Base-by-base conservation (phyloP, 2,797 vertebrate genomes). In the Phalloptychus januarius region DNA sequence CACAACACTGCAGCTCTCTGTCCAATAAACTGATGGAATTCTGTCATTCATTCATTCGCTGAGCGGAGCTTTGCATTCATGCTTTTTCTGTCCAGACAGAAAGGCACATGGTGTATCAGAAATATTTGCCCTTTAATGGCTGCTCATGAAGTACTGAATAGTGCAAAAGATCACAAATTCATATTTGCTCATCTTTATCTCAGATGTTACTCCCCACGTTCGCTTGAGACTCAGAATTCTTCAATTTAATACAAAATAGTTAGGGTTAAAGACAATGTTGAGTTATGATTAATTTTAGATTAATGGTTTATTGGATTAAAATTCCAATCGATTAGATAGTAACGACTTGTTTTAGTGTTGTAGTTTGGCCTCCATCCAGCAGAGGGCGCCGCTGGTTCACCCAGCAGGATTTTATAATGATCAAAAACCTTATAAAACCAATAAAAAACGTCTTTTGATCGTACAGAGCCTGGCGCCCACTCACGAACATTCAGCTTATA, bases 11-110 rank as follows among this genome's bases (percentile, higher is more conserved):
- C 48, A 65, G 42, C 74, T 71, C 33, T 58, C 58, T 50, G 42
- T 70, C 74, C 44, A 46, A 56, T 79, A 65, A 69, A 72, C 48
- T 48, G 40, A 23, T 28, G 42, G 42, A 50, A 16, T 44, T 44
- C 48, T 61, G 73, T 42, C 77, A 69, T 36, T 74, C 75, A 63
- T 52, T 10, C 77, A 50, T 11, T n/a, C n/a, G n/a, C n/a, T n/a
- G n/a, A n/a, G 25, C n/a, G 4, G 46, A 72, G 50, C 63, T 65
- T 25, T 44, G 65, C 38, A 42, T 75, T 76, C 46, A 69, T 78
- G 12, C 50, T 69, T 61, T 63, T 40, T 44, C 28, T 36, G 46
- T 56, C 28, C 20, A 20, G 48, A 48, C 73, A 44, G 20, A 54
- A 61, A 50, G 16, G 25, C 67, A 33, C 2, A n/a, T n/a, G 5